These are phyloP conservation scores for Ooceraea biroi DNA, from an alignment of 1,140 invertebrate species.

Conservation along the genomic window DNA sequence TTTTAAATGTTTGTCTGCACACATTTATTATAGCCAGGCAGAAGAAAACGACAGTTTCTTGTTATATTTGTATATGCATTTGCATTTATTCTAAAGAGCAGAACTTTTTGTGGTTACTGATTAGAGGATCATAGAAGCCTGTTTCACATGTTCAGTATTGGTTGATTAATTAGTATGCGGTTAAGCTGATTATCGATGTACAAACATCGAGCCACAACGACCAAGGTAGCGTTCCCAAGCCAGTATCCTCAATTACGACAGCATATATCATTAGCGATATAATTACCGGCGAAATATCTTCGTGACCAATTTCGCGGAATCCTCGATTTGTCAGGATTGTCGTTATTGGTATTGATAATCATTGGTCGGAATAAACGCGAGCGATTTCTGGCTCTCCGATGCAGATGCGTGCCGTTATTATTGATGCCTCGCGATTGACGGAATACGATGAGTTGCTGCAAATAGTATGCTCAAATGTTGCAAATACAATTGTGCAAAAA, in stretches of 20 bases:
- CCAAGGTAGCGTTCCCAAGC: slow-evolving; percentile 44
- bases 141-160: background rate
- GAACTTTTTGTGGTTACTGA: background rate
- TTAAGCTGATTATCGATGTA: slow-evolving; percentile 47
- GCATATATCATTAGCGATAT: slow-evolving; percentile 50
- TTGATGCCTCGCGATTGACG: background rate
- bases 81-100: background rate
- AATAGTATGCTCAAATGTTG: background rate
- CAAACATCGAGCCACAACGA: slow-evolving; percentile 1
- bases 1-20: too few relatives aligned
- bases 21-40: background rate
- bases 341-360: slow-evolving; percentile 41
- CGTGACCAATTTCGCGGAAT: slow-evolving; percentile 7
- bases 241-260: slow-evolving; percentile 14
- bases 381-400: background rate
- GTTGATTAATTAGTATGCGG: slow-evolving; percentile 51
- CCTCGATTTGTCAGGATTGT: slow-evolving; percentile 46
- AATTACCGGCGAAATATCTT: slow-evolving; percentile 51
- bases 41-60: background rate
- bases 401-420: slow-evolving; percentile 30
- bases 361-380: slow-evolving; percentile 19
- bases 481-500: background rate
- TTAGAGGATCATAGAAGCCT: background rate
- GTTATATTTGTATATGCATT: too few relatives aligned
- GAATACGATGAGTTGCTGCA: background rate